These are phyloP conservation scores for Pleuronectes platessa DNA, from an alignment of 2,113 vertebrate species.

Conservation along the genomic window DNA sequence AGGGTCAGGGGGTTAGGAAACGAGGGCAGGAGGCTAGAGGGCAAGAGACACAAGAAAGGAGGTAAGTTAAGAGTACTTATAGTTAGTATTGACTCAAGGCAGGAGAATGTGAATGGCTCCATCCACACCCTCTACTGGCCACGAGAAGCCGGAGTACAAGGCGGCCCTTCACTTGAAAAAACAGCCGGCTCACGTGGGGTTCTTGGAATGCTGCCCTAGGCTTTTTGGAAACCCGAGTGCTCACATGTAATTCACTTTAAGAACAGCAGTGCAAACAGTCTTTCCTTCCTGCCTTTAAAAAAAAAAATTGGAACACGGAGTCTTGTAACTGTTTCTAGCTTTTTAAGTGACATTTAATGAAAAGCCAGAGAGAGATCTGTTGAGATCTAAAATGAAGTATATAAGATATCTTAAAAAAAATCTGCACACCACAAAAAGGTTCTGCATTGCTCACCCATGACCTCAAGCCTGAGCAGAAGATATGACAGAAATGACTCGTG, in stretches of 20 bases:
- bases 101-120: slow-evolving; percentile 26
- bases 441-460: slow-evolving; percentile 9
- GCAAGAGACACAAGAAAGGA: neutral
- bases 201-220: slow-evolving; percentile 56
- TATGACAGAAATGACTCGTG: slow-evolving; percentile 41
- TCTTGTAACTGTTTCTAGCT: too few relatives aligned
- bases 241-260: slow-evolving; percentile 7
- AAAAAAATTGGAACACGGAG: neutral
- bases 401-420: too few relatives aligned
- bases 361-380: too few relatives aligned
- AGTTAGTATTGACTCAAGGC: neutral
- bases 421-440: neutral
- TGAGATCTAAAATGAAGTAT: too few relatives aligned
- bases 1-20: neutral
- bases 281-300: neutral
- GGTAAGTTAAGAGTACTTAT: neutral
- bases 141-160: slow-evolving; percentile 55
- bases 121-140: slow-evolving; percentile 28
- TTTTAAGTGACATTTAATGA: neutral
- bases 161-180: slow-evolving; percentile 40
- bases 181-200: slow-evolving; percentile 44
- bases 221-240: slow-evolving; percentile 12
- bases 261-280: slow-evolving; percentile 19
- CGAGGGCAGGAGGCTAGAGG: neutral
- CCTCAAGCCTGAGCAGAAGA: slow-evolving; percentile 22